Conservation (phyloP, 2,113 vertebrate species). For the Lipotes vexillifer region DNA sequence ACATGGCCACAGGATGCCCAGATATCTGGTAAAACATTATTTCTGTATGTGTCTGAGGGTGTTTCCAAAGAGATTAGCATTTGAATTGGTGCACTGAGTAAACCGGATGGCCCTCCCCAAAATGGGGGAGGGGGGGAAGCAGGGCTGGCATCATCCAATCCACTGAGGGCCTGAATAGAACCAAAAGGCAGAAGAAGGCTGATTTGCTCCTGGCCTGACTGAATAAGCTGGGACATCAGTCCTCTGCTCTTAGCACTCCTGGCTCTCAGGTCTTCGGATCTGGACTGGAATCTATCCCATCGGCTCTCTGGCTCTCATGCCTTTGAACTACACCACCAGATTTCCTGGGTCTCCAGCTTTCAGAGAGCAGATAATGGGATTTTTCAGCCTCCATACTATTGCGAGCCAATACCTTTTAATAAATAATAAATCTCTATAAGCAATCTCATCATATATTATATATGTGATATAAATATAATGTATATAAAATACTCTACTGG, state of each 20-base stretch:
- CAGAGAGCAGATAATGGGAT: not conserved
- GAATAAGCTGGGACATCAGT: not conserved
- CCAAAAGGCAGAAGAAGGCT: not conserved
- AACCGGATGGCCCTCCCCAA: not conserved
- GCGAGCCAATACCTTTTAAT: not conserved
- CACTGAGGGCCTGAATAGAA: not conserved
- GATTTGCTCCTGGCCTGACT: not conserved
- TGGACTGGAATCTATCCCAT: not conserved
- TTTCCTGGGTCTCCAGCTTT: not conserved
- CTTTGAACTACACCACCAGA: not conserved
- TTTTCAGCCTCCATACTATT: not conserved
- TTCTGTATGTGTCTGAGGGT: not conserved
- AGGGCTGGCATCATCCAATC: not conserved
- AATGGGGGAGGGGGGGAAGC: no score
- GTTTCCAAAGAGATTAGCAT: not conserved
- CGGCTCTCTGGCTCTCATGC: not conserved
- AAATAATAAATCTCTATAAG: not conserved
- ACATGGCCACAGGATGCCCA: not conserved
- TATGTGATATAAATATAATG: no score
- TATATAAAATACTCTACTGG: not conserved
- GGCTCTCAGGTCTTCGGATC: not conserved
- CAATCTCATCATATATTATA: not conserved
- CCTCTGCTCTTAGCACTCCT: not conserved
- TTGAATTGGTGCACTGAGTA: not conserved
- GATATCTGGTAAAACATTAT: not conserved